These are phyloP conservation scores for Scrobipalpa atriplicella DNA, from an alignment of 2,888 invertebrate species.

Conservation along the genomic window DNA sequence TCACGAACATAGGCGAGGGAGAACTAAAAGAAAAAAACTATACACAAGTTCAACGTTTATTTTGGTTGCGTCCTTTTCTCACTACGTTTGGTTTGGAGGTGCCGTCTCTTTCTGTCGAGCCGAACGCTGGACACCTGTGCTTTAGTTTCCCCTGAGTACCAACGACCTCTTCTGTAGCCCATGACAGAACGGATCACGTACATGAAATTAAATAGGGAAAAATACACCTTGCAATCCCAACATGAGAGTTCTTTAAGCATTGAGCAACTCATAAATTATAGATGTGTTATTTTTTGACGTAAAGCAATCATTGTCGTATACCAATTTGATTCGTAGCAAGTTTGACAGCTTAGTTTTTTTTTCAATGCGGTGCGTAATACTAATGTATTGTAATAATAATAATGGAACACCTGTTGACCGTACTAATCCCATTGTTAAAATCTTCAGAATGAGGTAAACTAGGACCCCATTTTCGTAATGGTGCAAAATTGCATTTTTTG, in stretches of 20 bases:
- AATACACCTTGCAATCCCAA: slow-evolving; percentile 46
- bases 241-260: slow-evolving; percentile 47
- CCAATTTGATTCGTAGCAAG: slow-evolving; percentile 79
- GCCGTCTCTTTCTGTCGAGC: slow-evolving; percentile 61
- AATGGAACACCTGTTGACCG: slow-evolving; percentile 74
- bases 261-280: slow-evolving; percentile 53
- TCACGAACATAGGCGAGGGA: slow-evolving; percentile 83
- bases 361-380: slow-evolving; percentile 68
- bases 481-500: slow-evolving; percentile 28
- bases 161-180: slow-evolving; percentile 73
- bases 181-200: slow-evolving; percentile 59
- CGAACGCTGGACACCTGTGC: slow-evolving; percentile 83
- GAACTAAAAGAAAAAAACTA: slow-evolving; percentile 75
- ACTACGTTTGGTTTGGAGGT: slow-evolving; percentile 46
- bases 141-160: slow-evolving; percentile 83
- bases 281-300: slow-evolving; percentile 74
- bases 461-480: slow-evolving; percentile 32
- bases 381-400: slow-evolving; percentile 79
- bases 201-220: slow-evolving; percentile 44
- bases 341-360: slow-evolving; percentile 63
- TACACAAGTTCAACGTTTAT: slow-evolving; percentile 82
- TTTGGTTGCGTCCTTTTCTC: slow-evolving; percentile 75
- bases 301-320: slow-evolving; percentile 81
- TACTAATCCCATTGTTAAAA: slow-evolving; percentile 70
- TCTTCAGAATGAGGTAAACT: slow-evolving; percentile 60